These are phyloP conservation scores for Carcina quercana DNA, from an alignment of 2,888 invertebrate genomes.

Conservation along the genomic window DNA sequence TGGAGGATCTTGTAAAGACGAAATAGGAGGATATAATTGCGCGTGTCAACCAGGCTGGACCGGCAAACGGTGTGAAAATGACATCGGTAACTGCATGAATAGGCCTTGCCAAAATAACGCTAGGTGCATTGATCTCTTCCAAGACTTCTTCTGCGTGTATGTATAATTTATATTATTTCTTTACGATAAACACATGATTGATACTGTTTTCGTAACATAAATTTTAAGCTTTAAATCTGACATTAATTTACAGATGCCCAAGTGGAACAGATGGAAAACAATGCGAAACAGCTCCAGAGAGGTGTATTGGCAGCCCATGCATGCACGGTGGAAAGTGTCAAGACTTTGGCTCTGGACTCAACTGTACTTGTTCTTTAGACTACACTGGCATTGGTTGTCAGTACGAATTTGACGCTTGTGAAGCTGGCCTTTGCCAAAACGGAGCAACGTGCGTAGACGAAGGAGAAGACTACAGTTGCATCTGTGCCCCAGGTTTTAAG, in stretches of 20 bases:
- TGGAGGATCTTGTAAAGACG: constrained; percentile 91
- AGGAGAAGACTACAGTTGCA: constrained; percentile 88
- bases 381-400: constrained; percentile 93
- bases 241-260: constrained; percentile 78
- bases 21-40: constrained; percentile 88
- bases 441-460: constrained; percentile 94
- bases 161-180: constrained; percentile 38
- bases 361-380: constrained; percentile 92
- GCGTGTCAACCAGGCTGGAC: constrained; percentile 90
- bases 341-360: constrained; percentile 95
- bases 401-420: constrained; percentile 94
- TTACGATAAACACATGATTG: not conserved
- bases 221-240: not conserved
- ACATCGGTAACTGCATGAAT: constrained; percentile 90
- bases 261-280: constrained; percentile 97
- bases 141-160: constrained; percentile 93
- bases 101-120: constrained; percentile 95
- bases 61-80: constrained; percentile 88
- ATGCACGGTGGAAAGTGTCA: constrained; percentile 97
- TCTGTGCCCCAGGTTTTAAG: constrained; percentile 86
- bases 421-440: constrained; percentile 91
- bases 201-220: not conserved
- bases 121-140: constrained; percentile 91
- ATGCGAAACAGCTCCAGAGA: constrained; percentile 96
- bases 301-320: constrained; percentile 94